A percentile compares a stretch with the other conserved stretches of the same genome.
These are phyloP conservation scores for Drosophila infuscata DNA, from an alignment of 2,888 invertebrate genomes.

Conservation along the genomic window DNA sequence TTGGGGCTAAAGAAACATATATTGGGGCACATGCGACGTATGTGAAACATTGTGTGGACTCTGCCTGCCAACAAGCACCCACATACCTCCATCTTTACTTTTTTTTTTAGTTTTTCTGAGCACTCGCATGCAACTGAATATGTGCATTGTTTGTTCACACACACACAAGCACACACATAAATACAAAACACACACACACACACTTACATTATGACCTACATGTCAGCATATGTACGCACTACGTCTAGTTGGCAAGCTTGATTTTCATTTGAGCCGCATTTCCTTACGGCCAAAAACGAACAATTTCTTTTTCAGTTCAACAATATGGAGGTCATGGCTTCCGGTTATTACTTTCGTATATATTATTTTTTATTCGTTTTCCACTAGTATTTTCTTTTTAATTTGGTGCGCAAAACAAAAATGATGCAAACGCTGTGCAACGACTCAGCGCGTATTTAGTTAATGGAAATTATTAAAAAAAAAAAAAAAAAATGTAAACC, in stretches of 20 bases:
- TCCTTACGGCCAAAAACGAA: conserved; percentile 47
- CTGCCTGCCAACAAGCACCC: conserved; percentile 52
- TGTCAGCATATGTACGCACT: conserved; percentile 45
- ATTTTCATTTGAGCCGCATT: conserved; percentile 65
- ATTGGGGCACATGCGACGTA: conserved; percentile 41
- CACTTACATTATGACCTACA: conserved; percentile 41
- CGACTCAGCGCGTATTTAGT: conserved; percentile 58
- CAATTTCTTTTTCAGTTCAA: conserved; percentile 24
- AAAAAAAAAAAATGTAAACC: conserved; percentile 31
- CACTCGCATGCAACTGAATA: conserved; percentile 40
- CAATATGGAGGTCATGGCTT: conserved; percentile 67
- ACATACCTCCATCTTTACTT: conserved; percentile 17
- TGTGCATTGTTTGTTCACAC: conserved; percentile 53
- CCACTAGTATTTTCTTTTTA: conserved; percentile 11
- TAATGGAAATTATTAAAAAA: conserved; percentile 69
- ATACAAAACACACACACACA: conserved; percentile 15
- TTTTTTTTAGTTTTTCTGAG: not conserved
- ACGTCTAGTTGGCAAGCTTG: conserved; percentile 61
- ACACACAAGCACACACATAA: conserved; percentile 21
- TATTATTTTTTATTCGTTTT: conserved; percentile 23
- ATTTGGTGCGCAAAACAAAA: conserved; percentile 17
- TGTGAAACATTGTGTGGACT: conserved; percentile 70
- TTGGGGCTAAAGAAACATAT: conserved; percentile 37
- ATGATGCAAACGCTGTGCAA: conserved; percentile 11
- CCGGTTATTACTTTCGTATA: conserved; percentile 48